Base-by-base conservation (phyloP, 2,797 vertebrate species). In the Chloroceryle amazona region DNA sequence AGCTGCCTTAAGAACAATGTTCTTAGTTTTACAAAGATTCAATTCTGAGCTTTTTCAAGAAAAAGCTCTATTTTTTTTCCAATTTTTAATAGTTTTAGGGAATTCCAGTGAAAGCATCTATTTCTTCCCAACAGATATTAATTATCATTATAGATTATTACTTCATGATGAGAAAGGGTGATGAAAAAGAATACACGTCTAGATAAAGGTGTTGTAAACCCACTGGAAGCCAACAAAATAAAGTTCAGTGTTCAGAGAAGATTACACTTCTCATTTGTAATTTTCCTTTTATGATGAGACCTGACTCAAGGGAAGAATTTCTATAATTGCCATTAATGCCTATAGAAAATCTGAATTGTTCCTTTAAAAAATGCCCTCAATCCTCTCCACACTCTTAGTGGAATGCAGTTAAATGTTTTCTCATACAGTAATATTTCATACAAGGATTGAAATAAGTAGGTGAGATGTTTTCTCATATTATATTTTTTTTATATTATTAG, bases 291-390 rank as follows among this genome's bases (percentile, higher is more conserved):
- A 33, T 37, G 29, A 41, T 76, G 33, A 94, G 91, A 58, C 22
- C 15, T 90, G 76, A 91, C 72, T 82, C 54, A 46, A 93, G 67
- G 65, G 62, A 13, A 71, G 68, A 80, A 80, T 81, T 93, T 97
- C 97, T 89, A 76, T 75, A 95, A 88, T 93, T 82, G 54, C 58
- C 26, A 37, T 25, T n/a, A 74, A 92, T 90, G 57, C 42, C 3
- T 18, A 78, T 62, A 78, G 83, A 94, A 95, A 82, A 90, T 70
- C 75, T 92, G 49, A 92, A 78, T 87, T 42, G 31, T 49, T 84
- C 21, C 11, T 58, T 75, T 74, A 11, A 49, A 91, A 74, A 51
- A 31, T 87, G 19, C 55, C 49, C 28, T 68, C 31, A n/a, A 52
- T 84, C 21, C 33, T 92, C 73, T 91, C 46, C 47, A 81, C 31